Evolutionary conservation across 1,140 invertebrate genomes (phyloP), one percentile per base, ranked within the genome.

Genomic region (Hyposmocoma kahamanoa): DNA sequence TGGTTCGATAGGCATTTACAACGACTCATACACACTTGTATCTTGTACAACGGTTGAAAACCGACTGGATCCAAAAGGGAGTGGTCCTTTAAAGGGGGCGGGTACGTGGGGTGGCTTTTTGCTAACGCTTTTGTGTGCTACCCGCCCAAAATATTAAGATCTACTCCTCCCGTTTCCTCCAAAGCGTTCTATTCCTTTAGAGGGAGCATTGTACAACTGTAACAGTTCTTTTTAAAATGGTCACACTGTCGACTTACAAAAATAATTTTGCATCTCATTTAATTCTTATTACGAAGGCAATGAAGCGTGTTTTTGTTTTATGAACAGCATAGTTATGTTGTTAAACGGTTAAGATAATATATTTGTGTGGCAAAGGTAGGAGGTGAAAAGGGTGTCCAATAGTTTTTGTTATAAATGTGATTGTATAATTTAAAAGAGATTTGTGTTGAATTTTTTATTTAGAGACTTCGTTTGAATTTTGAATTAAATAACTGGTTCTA

Each of bases 1-100:
- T n/a, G n/a, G n/a, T n/a, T n/a, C n/a, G n/a, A n/a, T n/a, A n/a
- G n/a, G n/a, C n/a, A n/a, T n/a, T n/a, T n/a, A n/a, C n/a, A n/a
- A n/a, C n/a, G n/a, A n/a, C n/a, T n/a, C n/a, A n/a, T n/a, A n/a
- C n/a, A n/a, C n/a, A n/a, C n/a, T n/a, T n/a, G n/a, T n/a, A n/a
- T n/a, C n/a, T n/a, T n/a, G n/a, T n/a, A n/a, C n/a, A n/a, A n/a
- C n/a, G n/a, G n/a, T n/a, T n/a, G n/a, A n/a, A n/a, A n/a, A n/a
- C n/a, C n/a, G n/a, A n/a, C n/a, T n/a, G n/a, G n/a, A n/a, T n/a
- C n/a, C n/a, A n/a, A n/a, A 66, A 68, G 68, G 79, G 79, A 73
- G 73, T 77, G 72, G 79, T 72, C 69, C 67, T 65, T 63, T 36
- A 49, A 65, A 74, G 74, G 71, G 76, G 79, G 72, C 72, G 76